phyloP scores from a whole-genome alignment of 37 sponge, comb jelly and placozoan genomes.

The Cliona cf. orientalis region DNA sequence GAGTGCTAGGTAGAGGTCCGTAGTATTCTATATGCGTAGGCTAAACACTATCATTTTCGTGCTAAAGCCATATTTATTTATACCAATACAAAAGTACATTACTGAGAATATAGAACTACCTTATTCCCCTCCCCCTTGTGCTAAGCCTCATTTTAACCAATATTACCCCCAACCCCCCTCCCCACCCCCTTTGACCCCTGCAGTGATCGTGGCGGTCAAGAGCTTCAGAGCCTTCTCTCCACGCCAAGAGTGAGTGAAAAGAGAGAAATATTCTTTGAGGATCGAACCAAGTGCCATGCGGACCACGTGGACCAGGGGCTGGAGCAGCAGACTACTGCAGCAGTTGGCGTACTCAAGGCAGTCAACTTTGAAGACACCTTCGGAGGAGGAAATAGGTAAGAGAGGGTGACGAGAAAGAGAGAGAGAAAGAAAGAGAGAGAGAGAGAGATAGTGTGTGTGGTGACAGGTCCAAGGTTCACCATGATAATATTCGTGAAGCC shows the following conservation, averaged over 20 bases:
- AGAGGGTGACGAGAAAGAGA: constrained; percentile 1
- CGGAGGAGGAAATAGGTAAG: background rate
- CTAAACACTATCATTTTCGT: no score
- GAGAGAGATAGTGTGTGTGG: constrained; percentile 13
- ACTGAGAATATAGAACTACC: background rate
- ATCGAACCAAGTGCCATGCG: constrained; percentile 94
- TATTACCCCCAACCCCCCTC: background rate
- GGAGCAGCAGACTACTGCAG: constrained; percentile 85
- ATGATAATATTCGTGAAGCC: no score
- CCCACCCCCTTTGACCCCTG: background rate
- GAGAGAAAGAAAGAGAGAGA: background rate
- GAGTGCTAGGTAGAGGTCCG: no score
- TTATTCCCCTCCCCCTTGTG: background rate
- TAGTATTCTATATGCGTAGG: no score
- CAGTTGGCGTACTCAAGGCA: constrained; percentile 91
- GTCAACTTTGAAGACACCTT: constrained; percentile 70
- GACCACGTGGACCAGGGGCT: constrained; percentile 85
- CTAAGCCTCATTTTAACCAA: background rate
- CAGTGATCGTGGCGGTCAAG: constrained; percentile 14
- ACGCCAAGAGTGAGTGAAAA: constrained; percentile 60
- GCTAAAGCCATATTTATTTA: no score
- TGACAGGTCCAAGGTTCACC: background rate
- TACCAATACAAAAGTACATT: no score
- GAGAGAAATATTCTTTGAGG: constrained; percentile 89
- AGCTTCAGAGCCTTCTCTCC: constrained; percentile 61